A percentile compares a stretch with the other conserved stretches of the same genome.
phyloP scores from a whole-genome alignment of 2,888 invertebrate species.

The Ophion ventricosus region DNA sequence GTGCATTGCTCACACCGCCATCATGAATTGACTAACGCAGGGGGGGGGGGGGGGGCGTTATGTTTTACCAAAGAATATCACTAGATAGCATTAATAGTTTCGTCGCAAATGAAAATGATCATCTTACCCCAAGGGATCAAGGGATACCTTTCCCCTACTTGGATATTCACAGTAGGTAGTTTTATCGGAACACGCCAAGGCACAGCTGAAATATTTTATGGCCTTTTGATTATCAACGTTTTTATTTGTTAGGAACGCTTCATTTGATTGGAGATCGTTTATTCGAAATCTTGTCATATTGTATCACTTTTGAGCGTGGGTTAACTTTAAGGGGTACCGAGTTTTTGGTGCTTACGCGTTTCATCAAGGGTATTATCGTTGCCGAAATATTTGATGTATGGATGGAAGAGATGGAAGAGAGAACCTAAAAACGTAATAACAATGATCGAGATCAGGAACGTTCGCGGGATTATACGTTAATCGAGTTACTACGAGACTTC shows the following conservation, averaged over 20 bases:
- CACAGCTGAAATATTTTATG: no score
- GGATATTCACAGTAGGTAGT: no score
- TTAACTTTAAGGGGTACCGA: neutral
- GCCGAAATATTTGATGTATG: neutral
- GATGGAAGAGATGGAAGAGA: neutral
- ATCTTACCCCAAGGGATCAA: no score
- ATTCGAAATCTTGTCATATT: neutral
- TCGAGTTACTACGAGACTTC: slow-evolving; percentile 13
- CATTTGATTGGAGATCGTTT: neutral
- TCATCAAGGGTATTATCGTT: neutral
- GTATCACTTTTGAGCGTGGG: neutral
- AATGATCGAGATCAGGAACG: neutral
- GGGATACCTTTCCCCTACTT: no score
- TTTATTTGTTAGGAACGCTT: neutral
- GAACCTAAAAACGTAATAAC: neutral
- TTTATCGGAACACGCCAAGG: no score
- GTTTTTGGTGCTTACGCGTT: neutral
- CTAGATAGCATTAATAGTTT: no score
- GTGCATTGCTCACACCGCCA: no score
- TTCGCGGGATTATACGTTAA: neutral
- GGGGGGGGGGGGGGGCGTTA: no score
- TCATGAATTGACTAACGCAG: no score
- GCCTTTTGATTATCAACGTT: neutral
- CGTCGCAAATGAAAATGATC: no score
- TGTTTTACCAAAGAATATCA: no score